These are phyloP conservation scores for Acrobasis suavella DNA, from an alignment of 2,888 invertebrate species.

Conservation along the genomic window DNA sequence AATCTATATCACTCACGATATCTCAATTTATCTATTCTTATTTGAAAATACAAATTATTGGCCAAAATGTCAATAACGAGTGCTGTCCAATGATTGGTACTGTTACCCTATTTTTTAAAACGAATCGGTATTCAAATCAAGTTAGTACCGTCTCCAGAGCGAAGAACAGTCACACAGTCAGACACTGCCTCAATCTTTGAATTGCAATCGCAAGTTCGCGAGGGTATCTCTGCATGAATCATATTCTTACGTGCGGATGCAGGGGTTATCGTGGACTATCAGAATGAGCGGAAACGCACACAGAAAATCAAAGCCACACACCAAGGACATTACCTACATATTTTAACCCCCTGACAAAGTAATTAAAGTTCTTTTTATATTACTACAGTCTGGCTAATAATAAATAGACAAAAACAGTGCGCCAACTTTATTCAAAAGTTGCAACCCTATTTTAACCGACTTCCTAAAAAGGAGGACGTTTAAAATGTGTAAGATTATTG, in stretches of 20 bases:
- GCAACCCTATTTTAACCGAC: too few relatives aligned
- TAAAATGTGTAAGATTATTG: too few relatives aligned
- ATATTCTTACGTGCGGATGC: constrained; percentile 52
- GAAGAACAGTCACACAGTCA: not conserved
- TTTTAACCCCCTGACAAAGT: not conserved
- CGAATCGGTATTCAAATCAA: not conserved
- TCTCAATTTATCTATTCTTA: too few relatives aligned
- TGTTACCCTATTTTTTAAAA: not conserved
- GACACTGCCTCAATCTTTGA: not conserved
- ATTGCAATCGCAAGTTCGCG: constrained; percentile 29
- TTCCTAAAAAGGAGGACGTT: too few relatives aligned
- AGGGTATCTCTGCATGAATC: constrained; percentile 56
- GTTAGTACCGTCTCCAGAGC: not conserved
- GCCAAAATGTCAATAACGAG: not conserved
- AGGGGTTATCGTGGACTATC: constrained; percentile 69
- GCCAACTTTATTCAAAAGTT: too few relatives aligned
- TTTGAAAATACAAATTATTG: too few relatives aligned
- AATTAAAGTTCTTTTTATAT: too few relatives aligned
- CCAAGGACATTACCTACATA: constrained; percentile 34
- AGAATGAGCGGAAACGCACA: constrained; percentile 57
- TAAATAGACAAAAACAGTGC: too few relatives aligned
- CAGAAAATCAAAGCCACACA: constrained; percentile 26
- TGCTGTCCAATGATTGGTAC: not conserved
- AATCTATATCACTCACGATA: too few relatives aligned
- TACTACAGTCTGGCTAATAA: too few relatives aligned